Base-by-base conservation (phyloP, 2,797 vertebrate genomes). In the Onychomys torridus region DNA sequence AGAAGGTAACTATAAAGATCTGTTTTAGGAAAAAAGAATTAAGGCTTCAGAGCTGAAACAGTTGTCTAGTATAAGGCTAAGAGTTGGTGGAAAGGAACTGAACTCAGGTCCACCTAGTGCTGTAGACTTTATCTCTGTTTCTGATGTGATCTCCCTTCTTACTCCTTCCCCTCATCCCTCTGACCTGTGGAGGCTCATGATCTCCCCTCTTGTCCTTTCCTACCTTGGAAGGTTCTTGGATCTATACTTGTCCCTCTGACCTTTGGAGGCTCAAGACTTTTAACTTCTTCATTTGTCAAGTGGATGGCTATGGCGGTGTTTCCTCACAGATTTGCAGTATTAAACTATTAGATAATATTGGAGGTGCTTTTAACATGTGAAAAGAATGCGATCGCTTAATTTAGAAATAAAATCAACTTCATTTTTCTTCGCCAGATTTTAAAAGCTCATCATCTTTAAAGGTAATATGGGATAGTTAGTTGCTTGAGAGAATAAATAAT, bases 21-120 rank as follows among this genome's bases (percentile, higher is more conserved):
- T 46, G 27, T 81, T 96, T 91, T 85, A 95, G 49, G 65, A 77
- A 90, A 90, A 40, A 86, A 40, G 29, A 55, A 95, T 81, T 25
- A 14, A 89, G 32, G 8, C 29, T 89, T 14, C 3, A 76, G 23
- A 67, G 9, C 49, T 83, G 10, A 78, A 93, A 71, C 63, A 90
- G 59, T 91, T 93, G 29, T 12, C 32, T 16, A 86, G 75, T 5
- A 21, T 3, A 2, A 40, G 16, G 7, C 46, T 90, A 4, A 49
- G 27, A 59, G 75, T 27, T 92, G 13, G 4, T 16, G 67, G 19
- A 46, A 6, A 76, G n/a, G 25, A 83, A 37, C 27, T 92, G 19
- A 69, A 87, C 61, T 40, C 1, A 5, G 27, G 29, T 81, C 57
- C 73, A 1, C 40, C 3, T 61, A 12, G 12, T 73, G 63, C 25